These are phyloP conservation scores for Tortrix viridana DNA, from an alignment of 2,888 invertebrate genomes.

Conservation along the genomic window DNA sequence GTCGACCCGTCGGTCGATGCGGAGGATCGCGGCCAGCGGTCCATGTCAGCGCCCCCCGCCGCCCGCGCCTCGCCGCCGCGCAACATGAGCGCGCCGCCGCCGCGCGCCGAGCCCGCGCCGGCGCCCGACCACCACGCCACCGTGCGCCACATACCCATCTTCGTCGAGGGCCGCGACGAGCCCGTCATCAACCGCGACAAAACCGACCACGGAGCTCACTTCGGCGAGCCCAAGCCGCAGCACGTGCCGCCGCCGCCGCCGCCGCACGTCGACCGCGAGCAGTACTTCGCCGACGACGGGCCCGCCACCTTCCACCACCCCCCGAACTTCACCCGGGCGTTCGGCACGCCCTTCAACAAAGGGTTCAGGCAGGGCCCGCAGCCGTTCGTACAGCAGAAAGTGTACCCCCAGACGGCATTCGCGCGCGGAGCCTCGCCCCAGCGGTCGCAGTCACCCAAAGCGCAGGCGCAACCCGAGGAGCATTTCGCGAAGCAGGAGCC, in stretches of 20 bases:
- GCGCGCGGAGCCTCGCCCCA: slow-evolving; percentile 64
- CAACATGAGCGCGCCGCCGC: slow-evolving; percentile 87
- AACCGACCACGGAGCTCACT: too few species aligned
- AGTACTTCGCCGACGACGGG: slow-evolving; percentile 72
- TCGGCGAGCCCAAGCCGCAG: slow-evolving; percentile 64
- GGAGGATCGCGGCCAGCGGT: slow-evolving; percentile 87
- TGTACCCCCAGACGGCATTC: slow-evolving; percentile 69
- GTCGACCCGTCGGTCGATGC: slow-evolving; percentile 80
- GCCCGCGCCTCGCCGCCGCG: slow-evolving; percentile 87
- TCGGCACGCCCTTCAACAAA: slow-evolving; percentile 73
- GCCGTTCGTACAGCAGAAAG: slow-evolving; percentile 80
- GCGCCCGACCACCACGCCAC: slow-evolving; percentile 73
- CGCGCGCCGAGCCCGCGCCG: slow-evolving; percentile 69
- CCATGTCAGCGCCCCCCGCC: slow-evolving; percentile 92
- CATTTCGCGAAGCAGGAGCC: slow-evolving; percentile 57
- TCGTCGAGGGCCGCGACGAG: slow-evolving; percentile 93
- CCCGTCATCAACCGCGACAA: slow-evolving; percentile 62
- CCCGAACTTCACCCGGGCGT: slow-evolving; percentile 73
- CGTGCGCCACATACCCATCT: slow-evolving; percentile 94
- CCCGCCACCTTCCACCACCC: slow-evolving; percentile 69
- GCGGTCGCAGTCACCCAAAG: slow-evolving; percentile 43
- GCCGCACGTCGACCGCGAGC: slow-evolving; percentile 71
- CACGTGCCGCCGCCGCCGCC: slow-evolving; percentile 64
- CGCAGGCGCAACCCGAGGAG: slow-evolving; percentile 54
- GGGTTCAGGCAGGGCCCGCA: slow-evolving; percentile 72